Evolutionary conservation across 1,140 invertebrate genomes (phyloP), one percentile per base, ranked within the genome.

Genomic region (Achroia grisella): DNA sequence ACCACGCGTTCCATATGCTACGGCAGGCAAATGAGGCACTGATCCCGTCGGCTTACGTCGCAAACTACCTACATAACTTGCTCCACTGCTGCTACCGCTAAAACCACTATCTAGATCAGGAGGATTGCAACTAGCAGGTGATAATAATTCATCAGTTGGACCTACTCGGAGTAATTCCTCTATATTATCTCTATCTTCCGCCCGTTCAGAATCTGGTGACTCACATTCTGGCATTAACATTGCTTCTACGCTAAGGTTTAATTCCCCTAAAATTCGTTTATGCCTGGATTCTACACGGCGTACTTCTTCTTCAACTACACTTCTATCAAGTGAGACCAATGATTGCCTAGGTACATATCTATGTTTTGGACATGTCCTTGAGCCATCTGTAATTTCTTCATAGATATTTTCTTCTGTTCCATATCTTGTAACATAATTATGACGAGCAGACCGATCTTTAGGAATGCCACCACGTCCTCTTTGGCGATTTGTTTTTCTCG

Each of bases 381-480:
- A 84, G 51, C 87, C 88, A 45, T 91, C 89, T 44, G 88, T 92
- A 61, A 95, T 95, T 87, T 95, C 94, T 84, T 95, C 94, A 71
- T 95, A 95, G 68, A 95, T 94, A 73, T 95, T 95, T 84, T 95
- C 94, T 71, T 93, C 91, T 9, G 92, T 94, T 12, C 93, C 93
- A 62, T 94, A 94, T 48, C 92, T 87, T 4, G 92, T 93, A 13
- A 93, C 89, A 60, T 92, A 93, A 31, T 92, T 93, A 62, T 93
- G 92, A 45, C 84, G 62, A 49, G 52, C 59, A 13, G 72, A 67
- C 66, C 77, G 59, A 42, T 85, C 78, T 79, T 85, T 77, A 48
- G 68, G 79, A 64, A 85, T 62, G 49, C 70, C 73, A 57, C 73
- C 83, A 45, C 68, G 65, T 52, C 79, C 79, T 51, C 78, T 74